Evolutionary conservation across 2,888 invertebrate species (phyloP).

Genomic region (Deilephila elpenor): DNA sequence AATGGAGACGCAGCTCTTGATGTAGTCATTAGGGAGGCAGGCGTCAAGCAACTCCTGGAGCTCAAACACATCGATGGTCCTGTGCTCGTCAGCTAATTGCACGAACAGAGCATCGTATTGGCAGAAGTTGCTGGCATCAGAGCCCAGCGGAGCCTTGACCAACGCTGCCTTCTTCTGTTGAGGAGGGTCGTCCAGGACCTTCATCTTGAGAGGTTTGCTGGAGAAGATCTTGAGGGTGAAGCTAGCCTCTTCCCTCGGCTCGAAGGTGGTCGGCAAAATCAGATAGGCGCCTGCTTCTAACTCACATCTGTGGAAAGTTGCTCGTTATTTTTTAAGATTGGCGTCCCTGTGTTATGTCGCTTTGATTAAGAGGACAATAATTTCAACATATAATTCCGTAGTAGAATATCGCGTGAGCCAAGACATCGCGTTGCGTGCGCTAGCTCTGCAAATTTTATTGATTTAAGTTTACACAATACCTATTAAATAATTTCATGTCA

Average conservation of each 20-base stretch:
- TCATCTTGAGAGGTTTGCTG: slow-evolving; percentile 90
- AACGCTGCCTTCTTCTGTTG: slow-evolving; percentile 89
- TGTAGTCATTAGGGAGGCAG: slow-evolving; percentile 96
- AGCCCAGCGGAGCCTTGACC: slow-evolving; percentile 89
- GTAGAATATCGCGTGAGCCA: neutral
- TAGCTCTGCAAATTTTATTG: neutral
- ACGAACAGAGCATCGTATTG: slow-evolving; percentile 96
- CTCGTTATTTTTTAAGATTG: neutral
- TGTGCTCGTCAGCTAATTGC: slow-evolving; percentile 95
- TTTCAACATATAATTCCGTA: neutral
- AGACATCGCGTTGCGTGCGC: neutral
- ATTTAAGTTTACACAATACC: neutral
- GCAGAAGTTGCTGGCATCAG: slow-evolving; percentile 89
- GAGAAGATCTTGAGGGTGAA: slow-evolving; percentile 94
- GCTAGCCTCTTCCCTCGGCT: slow-evolving; percentile 94
- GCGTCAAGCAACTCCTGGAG: slow-evolving; percentile 95
- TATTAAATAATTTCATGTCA: too few species aligned
- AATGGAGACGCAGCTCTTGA: slow-evolving; percentile 96
- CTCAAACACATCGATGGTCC: slow-evolving; percentile 95
- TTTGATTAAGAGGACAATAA: neutral
- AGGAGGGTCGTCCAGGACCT: slow-evolving; percentile 88
- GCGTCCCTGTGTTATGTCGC: neutral
- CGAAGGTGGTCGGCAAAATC: slow-evolving; percentile 95
- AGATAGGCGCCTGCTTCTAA: slow-evolving; percentile 93
- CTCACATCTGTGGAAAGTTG: slow-evolving; percentile 86